Evolutionary conservation across 2,797 vertebrate genomes (phyloP), one percentile per base, ranked within the genome.

Genomic region (Ispidina picta): DNA sequence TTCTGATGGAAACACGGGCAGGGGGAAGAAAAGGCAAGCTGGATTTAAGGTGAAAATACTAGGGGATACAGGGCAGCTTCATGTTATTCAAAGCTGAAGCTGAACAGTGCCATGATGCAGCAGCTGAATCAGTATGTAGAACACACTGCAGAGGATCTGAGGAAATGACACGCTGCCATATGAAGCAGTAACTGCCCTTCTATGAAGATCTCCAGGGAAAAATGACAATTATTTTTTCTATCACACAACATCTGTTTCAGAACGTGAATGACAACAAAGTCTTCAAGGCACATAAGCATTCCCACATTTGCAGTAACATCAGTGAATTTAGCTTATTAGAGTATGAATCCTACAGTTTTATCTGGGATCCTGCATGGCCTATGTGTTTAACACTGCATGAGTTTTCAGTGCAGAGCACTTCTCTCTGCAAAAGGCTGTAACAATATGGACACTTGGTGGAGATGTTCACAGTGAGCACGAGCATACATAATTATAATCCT

Each of bases 401-500:
- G 48, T 21, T 73, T 26, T 37, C 41, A 6, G 17, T 17, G 83
- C 65, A 23, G 72, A 77, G 37, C 54, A 37, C 55, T 76, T 62
- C 56, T 89, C 75, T 81, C 59, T 70, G 44, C 4, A 9, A n/a
- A 88, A 70, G 9, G 9, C 51, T 63, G 54, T 54, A 79, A 56
- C 69, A 29, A 21, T 4, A 17, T 22, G 75, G 55, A 33, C 92
- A 60, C 70, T 56, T 23, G 51, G 73, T 87, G 71, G 31, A 72
- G 78, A 86, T 55, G 26, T 64, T 37, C 46, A 26, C 71, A 94
- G 66, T 0, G 7, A 88, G 86, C 69, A 77, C 8, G 22, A 69
- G 44, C 49, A 2, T 81, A 60, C n/a, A 73, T 91, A 76, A 84
- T 82, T 87, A 68, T 88, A 92, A 93, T 86, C 79, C 79, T 83